A percentile compares a stretch with the other conserved stretches of the same genome.
Conservation (phyloP, 2,113 vertebrate species). For the Phaetusa simplex region DNA sequence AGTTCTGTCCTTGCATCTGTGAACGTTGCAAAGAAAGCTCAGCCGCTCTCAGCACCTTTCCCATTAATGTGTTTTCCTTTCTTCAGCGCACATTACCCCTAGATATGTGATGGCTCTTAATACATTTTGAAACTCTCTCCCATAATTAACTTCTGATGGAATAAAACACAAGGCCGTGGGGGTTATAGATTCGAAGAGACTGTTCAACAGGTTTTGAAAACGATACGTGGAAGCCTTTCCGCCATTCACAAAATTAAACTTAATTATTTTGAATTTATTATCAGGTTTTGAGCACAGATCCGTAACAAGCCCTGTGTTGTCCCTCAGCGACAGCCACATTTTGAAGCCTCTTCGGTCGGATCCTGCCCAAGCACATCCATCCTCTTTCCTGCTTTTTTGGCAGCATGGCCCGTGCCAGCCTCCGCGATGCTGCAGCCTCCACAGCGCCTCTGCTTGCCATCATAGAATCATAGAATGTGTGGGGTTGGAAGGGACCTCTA, state of each 20-base stretch:
- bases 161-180: neutral
- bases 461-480: too few species aligned
- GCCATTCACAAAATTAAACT: neutral
- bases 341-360: neutral
- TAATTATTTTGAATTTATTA: slow-evolving; percentile 41
- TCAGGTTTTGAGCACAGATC: neutral
- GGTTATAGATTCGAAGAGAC: neutral
- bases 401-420: neutral
- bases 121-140: neutral
- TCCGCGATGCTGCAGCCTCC: neutral
- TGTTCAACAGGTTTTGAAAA: slow-evolving; percentile 29
- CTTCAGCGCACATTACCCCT: neutral
- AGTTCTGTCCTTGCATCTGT: neutral
- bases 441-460: neutral
- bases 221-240: rapidly evolving
- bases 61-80: neutral
- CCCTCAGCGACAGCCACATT: neutral
- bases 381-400: neutral
- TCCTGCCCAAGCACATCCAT: neutral
- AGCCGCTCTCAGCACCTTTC: neutral
- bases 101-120: neutral
- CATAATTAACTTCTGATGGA: slow-evolving; percentile 53
- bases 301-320: neutral
- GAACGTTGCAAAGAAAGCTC: neutral
- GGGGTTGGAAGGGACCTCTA: too few species aligned